Evolutionary conservation across 1,140 invertebrate genomes (phyloP), one percentile per base, ranked within the genome.

Genomic region (Harpegnathos saltator): DNA sequence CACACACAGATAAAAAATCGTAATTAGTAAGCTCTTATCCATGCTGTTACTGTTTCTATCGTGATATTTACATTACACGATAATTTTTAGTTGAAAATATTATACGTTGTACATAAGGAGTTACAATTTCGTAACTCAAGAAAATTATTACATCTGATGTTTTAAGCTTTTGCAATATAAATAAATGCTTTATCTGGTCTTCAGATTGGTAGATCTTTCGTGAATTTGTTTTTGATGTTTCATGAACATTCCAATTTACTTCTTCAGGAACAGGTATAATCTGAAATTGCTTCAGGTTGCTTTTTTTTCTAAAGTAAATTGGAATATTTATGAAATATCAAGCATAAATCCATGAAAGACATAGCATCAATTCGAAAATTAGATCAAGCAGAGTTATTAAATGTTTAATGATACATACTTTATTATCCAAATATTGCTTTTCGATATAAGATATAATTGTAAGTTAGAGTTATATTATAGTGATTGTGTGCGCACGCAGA

Each of bases 1-100:
- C 87, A 91, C 86, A 90, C 87, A 88, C 85, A 93, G 58, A 78
- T 78, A 78, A 80, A 91, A 89, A 91, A 87, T 90, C 71, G 83
- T 73, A 83, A 90, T 91, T 85, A 90, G 84, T 90, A 88, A 90
- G 89, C 83, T 83, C 78, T 77, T 81, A 83, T 69, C 33, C 91
- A 91, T 92, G 91, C 91, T 85, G 85, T 91, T 88, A 90, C 62
- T 12, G 69, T 59, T 58, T 66, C 77, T 84, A 91, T 56, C 24
- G 78, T 88, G 19, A 85, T 88, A 86, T 78, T 82, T 82, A 38
- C 71, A 77, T 58, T 58, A 85, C 61, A 82, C 78, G 52, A 63
- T 85, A 87, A 77, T 85, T 90, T 85, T 90, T 85, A 90, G 69
- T 85, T 74, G 65, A 69, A 54, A 48, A 86, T 78, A 65, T 83